Base-by-base conservation (phyloP, 1,140 invertebrate species). In the Camponotus pennsylvanicus region DNA sequence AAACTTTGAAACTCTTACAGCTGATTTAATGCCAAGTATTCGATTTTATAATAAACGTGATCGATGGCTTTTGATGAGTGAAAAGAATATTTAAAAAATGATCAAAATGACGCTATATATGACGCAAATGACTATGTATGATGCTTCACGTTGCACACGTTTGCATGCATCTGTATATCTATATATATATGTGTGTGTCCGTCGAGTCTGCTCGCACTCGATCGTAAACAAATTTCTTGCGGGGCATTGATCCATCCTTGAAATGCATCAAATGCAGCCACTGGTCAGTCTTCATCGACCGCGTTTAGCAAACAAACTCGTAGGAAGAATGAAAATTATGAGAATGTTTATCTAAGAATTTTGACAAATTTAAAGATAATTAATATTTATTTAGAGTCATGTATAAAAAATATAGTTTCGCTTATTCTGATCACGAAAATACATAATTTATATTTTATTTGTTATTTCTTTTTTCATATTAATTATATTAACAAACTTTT, bases 191-290 rank as follows among this genome's bases (percentile, higher is more conserved):
- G 7, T 21, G 21, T 55, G 7, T 18, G 78, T 55, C 63, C 15
- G 7, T 37, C 70, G 21, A 73, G 18, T 18, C 27, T 82, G 55
- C 18, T 21, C 55, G 32, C 45, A 70, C 78, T 88, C 18, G 71
- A 88, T 77, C 69, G 59, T 88, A 88, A 88, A 76, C 87, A 88
- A 88, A 88, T 88, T 84, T 87, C 59, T 75, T 11, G 69, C 61
- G n/a, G 75, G 69, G 49, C 84, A 88, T 83, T 66, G 71, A 88
- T 88, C 71, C 63, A 52, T 63, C 6, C 40, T 52, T 42, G 63
- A 52, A 59, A 76, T 52, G 52, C 34, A 66, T 55, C 34, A 55
- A 69, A 84, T 61, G 71, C 40, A 84, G 78, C 63, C 88, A 59
- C 27, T 80, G 80, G 69, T 45, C 57, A 52, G 57, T 6, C 0